A percentile compares a stretch with the other conserved stretches of the same genome.
Conservation (phyloP, 1,140 invertebrate genomes). For the Helicoverpa armigera region DNA sequence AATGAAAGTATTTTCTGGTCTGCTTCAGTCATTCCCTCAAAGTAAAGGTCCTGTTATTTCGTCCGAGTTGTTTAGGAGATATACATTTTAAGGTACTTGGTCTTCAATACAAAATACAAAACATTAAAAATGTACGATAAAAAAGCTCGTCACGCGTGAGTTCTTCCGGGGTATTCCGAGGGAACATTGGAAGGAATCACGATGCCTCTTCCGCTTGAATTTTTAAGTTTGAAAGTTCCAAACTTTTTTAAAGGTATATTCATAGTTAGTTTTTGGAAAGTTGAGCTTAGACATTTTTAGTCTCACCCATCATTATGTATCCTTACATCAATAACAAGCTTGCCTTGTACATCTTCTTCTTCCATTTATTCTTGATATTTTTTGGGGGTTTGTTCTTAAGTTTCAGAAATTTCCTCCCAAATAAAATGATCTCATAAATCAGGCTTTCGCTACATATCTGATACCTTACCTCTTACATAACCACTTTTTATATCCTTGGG, state of each 20-base stretch:
- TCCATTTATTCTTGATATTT: too few species aligned
- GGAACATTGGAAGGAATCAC: conserved; percentile 18
- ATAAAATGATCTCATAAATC: background rate
- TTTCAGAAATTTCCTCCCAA: too few species aligned
- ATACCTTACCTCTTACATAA: background rate
- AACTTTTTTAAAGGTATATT: background rate
- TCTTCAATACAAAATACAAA: conserved; percentile 9
- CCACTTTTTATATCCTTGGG: conserved; percentile 17
- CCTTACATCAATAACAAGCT: too few species aligned
- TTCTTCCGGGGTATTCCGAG: conserved; percentile 43
- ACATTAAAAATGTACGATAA: background rate
- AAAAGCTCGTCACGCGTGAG: conserved; percentile 36
- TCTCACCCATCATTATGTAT: too few species aligned
- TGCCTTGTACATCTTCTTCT: too few species aligned
- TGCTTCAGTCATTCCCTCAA: too few species aligned
- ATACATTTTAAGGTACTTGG: background rate
- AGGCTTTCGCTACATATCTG: background rate
- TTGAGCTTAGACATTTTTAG: too few species aligned
- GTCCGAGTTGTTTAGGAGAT: background rate
- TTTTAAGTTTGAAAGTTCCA: background rate
- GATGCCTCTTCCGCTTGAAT: background rate
- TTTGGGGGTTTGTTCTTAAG: too few species aligned
- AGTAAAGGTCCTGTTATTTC: background rate
- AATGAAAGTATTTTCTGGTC: too few species aligned
- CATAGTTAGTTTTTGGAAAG: too few species aligned